Evolutionary conservation across 1,140 invertebrate genomes (phyloP).

Genomic region (Hylaeus volcanicus): DNA sequence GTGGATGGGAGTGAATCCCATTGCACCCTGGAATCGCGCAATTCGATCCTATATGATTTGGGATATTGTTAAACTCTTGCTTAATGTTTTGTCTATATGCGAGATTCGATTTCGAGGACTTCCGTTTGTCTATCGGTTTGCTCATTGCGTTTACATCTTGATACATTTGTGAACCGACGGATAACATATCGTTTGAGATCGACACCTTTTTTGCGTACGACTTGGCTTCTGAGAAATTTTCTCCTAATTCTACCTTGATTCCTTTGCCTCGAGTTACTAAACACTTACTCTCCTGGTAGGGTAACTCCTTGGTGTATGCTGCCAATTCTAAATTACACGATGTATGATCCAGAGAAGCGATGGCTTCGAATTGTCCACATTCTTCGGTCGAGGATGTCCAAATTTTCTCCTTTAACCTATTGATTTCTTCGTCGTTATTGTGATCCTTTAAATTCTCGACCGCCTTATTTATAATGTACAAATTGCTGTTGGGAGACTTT

Average conservation of each 20-base stretch:
- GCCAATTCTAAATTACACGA: conserved; percentile 50
- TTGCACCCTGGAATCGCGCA: conserved; percentile 62
- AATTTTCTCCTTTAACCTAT: conserved; percentile 45
- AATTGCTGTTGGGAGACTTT: conserved; percentile 79
- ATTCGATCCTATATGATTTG: conserved; percentile 52
- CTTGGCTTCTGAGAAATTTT: conserved; percentile 46
- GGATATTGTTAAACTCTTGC: conserved; percentile 64
- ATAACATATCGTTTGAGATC: conserved; percentile 39
- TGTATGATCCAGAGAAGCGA: conserved; percentile 42
- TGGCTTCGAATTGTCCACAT: conserved; percentile 39
- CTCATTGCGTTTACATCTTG: conserved; percentile 44
- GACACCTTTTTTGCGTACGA: conserved; percentile 45
- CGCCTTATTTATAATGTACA: conserved; percentile 79
- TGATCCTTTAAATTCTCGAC: conserved; percentile 68
- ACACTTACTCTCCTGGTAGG: conserved; percentile 53
- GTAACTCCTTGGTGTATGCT: conserved; percentile 50
- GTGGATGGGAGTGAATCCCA: conserved; percentile 54
- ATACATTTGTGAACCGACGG: conserved; percentile 44
- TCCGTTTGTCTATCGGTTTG: conserved; percentile 52
- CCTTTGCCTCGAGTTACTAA: conserved; percentile 44
- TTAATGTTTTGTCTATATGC: conserved; percentile 66
- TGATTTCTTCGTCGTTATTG: conserved; percentile 63
- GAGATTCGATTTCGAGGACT: conserved; percentile 47
- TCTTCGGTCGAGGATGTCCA: conserved; percentile 45
- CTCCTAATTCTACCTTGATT: conserved; percentile 57